A percentile compares a stretch with the other conserved stretches of the same genome.
These are phyloP conservation scores for Meteorus colon DNA, from an alignment of 2,888 invertebrate species.

Conservation along the genomic window DNA sequence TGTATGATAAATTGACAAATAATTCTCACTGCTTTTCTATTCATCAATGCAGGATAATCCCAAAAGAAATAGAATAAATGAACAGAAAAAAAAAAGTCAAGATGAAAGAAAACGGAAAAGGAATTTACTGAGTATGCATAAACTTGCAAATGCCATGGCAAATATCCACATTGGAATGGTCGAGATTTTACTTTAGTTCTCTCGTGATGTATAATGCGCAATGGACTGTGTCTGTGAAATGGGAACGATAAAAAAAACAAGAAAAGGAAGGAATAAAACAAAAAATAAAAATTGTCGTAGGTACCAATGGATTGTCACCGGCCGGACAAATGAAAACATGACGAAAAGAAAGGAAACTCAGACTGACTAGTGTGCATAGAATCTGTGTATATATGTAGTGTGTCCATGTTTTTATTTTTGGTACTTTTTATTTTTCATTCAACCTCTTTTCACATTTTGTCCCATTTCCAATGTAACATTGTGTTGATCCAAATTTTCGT, in stretches of 20 bases:
- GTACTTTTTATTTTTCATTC: neutral
- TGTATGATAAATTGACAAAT: too few species aligned
- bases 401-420: slow-evolving; percentile 7
- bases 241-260: neutral
- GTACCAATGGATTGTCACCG: slow-evolving; percentile 18
- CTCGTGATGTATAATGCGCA: neutral
- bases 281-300: neutral
- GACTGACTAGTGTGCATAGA: neutral
- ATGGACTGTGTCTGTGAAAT: neutral
- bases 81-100: neutral
- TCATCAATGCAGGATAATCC: neutral
- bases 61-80: neutral
- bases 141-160: neutral
- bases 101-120: neutral
- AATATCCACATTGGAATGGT: slow-evolving; percentile 4
- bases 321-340: slow-evolving; percentile 14
- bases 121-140: neutral
- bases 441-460: neutral
- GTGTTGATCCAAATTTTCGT: neutral
- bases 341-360: slow-evolving; percentile 17
- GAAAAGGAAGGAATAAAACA: neutral
- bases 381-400: neutral
- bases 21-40: too few species aligned
- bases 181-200: neutral
- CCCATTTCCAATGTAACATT: neutral